These are phyloP conservation scores for Aphaenogaster ashmeadi DNA, from an alignment of 1,140 invertebrate genomes.

Conservation along the genomic window DNA sequence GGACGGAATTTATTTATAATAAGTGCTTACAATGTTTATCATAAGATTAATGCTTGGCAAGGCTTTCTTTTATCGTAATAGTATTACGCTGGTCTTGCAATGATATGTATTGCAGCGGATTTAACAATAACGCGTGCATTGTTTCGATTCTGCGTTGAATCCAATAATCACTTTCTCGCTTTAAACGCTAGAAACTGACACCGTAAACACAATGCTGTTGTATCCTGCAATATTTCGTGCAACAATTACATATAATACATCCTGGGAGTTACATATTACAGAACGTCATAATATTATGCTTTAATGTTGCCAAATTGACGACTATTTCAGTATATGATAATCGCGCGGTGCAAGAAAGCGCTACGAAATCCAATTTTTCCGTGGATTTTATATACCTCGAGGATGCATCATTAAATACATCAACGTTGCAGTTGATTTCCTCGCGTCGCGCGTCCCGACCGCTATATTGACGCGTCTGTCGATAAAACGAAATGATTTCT, in stretches of 20 bases:
- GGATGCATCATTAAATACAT: constrained; percentile 2
- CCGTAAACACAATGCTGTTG: background rate
- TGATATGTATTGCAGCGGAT: background rate
- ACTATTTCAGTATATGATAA: background rate
- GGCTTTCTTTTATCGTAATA: background rate
- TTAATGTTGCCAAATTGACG: constrained; percentile 12
- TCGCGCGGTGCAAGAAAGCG: background rate
- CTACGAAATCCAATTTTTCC: constrained; percentile 5
- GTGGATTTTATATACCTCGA: background rate
- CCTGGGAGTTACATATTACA: background rate
- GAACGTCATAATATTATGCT: background rate
- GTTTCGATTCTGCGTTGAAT: constrained; percentile 25
- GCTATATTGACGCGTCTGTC: background rate
- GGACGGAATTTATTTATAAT: background rate
- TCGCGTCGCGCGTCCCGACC: background rate
- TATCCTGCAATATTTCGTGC: constrained; percentile 11
- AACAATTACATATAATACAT: background rate
- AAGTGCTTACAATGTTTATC: background rate
- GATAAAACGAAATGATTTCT: constrained; percentile 49
- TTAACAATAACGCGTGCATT: constrained; percentile 25
- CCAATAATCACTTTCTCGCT: constrained; percentile 31
- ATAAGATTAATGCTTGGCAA: background rate
- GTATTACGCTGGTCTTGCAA: background rate
- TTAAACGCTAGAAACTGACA: constrained; percentile 10
- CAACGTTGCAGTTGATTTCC: constrained; percentile 36